Percentiles rank a stretch among this genome's conserved stretches.
Conservation (phyloP, 1,140 invertebrate species). For the Asbolus verrucosus region DNA sequence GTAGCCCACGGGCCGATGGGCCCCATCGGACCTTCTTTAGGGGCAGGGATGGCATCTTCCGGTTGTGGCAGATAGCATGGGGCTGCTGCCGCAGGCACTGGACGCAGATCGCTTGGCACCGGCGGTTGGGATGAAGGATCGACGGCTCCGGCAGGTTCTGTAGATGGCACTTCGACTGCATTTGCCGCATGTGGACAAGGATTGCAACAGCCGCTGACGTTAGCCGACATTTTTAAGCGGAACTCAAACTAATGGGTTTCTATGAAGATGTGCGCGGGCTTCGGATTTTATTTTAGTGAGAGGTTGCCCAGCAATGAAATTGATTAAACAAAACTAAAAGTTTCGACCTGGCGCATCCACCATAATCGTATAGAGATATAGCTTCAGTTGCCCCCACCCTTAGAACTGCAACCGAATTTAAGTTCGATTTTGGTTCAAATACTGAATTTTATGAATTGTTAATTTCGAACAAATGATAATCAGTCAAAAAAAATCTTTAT, state of each 20-base stretch:
- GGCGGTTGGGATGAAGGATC: slow-evolving; percentile 42
- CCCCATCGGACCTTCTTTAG: slow-evolving; percentile 62
- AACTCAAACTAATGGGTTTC: neutral
- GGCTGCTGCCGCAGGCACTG: slow-evolving; percentile 24
- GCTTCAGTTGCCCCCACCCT: no score
- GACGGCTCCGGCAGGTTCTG: neutral
- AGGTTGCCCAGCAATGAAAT: no score
- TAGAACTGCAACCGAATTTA: no score
- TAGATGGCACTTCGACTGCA: neutral
- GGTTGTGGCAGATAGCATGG: slow-evolving; percentile 70
- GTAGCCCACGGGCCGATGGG: slow-evolving; percentile 76
- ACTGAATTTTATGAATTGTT: no score
- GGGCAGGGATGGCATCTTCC: slow-evolving; percentile 66
- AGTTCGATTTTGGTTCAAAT: no score
- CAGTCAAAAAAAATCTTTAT: no score
- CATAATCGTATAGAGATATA: no score
- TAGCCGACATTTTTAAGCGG: slow-evolving; percentile 4
- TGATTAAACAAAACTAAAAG: no score
- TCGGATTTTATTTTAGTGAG: no score
- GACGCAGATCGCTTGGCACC: slow-evolving; percentile 49
- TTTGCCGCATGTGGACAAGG: slow-evolving; percentile 16
- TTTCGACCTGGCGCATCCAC: no score
- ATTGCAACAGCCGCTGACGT: slow-evolving; percentile 5
- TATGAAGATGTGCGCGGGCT: neutral
- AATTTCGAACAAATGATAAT: no score